Evolutionary conservation across 2,888 invertebrate species (phyloP), one percentile per base, ranked within the genome.

Genomic region (Ornithoptera priamus): DNA sequence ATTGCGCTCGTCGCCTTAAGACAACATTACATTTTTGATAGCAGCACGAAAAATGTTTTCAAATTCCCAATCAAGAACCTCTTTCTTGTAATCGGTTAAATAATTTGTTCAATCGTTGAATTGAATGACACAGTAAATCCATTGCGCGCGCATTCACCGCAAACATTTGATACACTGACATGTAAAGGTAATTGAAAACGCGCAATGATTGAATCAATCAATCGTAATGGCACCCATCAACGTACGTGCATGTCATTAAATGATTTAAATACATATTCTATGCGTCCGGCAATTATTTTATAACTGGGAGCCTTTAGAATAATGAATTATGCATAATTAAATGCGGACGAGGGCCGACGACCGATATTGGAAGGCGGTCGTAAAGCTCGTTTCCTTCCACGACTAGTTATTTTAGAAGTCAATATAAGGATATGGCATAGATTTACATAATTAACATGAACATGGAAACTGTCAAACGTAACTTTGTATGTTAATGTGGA

Each of bases 401-500:
- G 72, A 68, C 56, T 72, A 75, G 73, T 77, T 73, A 75, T 75
- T 81, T 84, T 77, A 74, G 75, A 80, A 80, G 73, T 79, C 77
- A 78, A 82, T 84, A 78, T 74, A 83, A 87, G 89, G 89, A 89
- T 87, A 86, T 85, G 66, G 89, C 85, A 85, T 86, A 72, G 12
- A 85, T 91, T 89, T 81, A 83, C 87, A 91, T 90, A 82, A 88
- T 88, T 87, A 85, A 83, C 82, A 84, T 83, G 79, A 72, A 78
- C 80, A 87, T 85, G 78, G 74, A 77, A 80, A 81, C 81, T 80
- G 76, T 80, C 77, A 80, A 85, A 86, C 79, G 72, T 75, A 80
- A 88, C 90, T 90, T 90, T 91, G 91, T 90, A 89, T 91, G 90
- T 72, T 81, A 91, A 92, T 90, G 73, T 73, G 71, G 50, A 71